Evolutionary conservation across 37 sponge, comb jelly and placozoan species (phyloP).

Genomic region (Spongilla lacustris): DNA sequence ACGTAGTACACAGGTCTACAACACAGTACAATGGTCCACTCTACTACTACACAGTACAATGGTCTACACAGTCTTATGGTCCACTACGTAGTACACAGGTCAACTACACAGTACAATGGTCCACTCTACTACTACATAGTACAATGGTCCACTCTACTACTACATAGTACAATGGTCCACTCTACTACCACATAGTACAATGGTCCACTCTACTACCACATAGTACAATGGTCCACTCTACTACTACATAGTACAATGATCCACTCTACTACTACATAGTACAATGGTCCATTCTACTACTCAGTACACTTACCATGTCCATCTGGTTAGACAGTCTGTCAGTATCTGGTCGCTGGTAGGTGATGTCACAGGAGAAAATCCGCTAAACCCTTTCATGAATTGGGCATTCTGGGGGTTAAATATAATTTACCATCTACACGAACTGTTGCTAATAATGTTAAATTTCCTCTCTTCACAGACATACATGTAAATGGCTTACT

Average conservation of each 20-base stretch:
- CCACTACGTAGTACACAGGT: too few relatives aligned
- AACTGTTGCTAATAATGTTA: background rate
- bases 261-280: too few relatives aligned
- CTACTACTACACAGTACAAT: too few relatives aligned
- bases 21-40: background rate
- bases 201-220: background rate
- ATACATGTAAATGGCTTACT: too few relatives aligned
- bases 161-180: too few relatives aligned
- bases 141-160: too few relatives aligned
- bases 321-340: constrained; percentile 61
- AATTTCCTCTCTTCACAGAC: background rate
- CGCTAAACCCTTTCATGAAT: constrained; percentile 50
- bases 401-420: constrained; percentile 44
- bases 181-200: background rate
- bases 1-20: background rate
- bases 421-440: background rate
- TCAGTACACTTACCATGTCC: constrained; percentile 63
- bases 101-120: background rate
- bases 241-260: too few relatives aligned
- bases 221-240: too few relatives aligned
- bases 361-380: constrained; percentile 32
- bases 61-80: too few relatives aligned
- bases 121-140: too few relatives aligned
- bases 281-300: too few relatives aligned
- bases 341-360: constrained; percentile 71